Conservation (phyloP, 2,888 invertebrate genomes). For the Lasioglossum villosulum region DNA sequence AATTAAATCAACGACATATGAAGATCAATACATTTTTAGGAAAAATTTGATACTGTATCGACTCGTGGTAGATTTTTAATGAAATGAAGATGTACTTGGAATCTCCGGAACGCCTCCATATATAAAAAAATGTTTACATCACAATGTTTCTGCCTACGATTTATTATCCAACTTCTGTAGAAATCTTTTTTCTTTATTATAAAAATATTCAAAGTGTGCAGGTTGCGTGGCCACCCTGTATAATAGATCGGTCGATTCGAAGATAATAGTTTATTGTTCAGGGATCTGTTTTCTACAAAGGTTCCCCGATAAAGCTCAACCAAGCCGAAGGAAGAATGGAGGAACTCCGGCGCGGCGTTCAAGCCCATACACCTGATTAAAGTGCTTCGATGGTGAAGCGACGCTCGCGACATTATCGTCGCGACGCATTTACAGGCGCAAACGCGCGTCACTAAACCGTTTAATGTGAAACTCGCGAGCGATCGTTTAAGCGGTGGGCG, state of each 20-base stretch:
- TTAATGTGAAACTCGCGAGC: constrained; percentile 70
- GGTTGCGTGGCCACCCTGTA: not conserved
- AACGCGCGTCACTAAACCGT: constrained; percentile 63
- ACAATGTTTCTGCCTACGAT: too few relatives aligned
- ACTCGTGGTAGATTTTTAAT: too few relatives aligned
- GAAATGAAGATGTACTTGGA: too few relatives aligned
- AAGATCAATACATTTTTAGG: too few relatives aligned
- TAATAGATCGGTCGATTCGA: not conserved
- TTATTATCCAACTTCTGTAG: too few relatives aligned
- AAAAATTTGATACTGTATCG: too few relatives aligned
- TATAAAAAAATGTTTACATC: too few relatives aligned
- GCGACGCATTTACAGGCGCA: constrained; percentile 58
- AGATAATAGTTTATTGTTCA: constrained; percentile 7
- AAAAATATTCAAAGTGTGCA: too few relatives aligned
- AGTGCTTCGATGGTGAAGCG: constrained; percentile 58
- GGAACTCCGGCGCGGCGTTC: constrained; percentile 8
- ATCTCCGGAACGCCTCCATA: too few relatives aligned
- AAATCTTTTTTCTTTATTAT: too few relatives aligned
- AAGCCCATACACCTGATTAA: constrained; percentile 48
- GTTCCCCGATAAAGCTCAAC: not conserved
- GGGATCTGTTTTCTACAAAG: not conserved
- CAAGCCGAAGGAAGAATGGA: constrained; percentile 4
- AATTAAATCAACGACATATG: too few relatives aligned
- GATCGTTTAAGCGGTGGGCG: constrained; percentile 67
- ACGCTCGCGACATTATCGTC: constrained; percentile 62